These are phyloP conservation scores for Gobio gobio DNA, from an alignment of 2,113 vertebrate species.

Conservation along the genomic window DNA sequence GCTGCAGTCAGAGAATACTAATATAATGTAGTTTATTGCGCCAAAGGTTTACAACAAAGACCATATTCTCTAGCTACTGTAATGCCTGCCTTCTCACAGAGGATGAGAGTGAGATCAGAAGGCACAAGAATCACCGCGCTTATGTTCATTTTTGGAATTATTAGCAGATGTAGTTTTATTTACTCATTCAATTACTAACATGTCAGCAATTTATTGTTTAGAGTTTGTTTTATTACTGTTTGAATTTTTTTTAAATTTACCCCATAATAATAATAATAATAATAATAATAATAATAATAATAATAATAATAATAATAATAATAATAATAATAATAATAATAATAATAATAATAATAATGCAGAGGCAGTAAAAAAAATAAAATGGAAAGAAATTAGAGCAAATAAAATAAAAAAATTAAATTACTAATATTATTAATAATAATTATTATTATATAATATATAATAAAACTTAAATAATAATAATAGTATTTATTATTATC, in stretches of 20 bases:
- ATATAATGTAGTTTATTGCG: constrained; percentile 23
- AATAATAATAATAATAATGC: too few relatives aligned
- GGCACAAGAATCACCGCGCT: neutral
- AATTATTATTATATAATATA: too few relatives aligned
- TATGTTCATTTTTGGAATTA: neutral
- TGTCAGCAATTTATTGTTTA: neutral
- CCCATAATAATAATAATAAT: neutral
- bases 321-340: neutral
- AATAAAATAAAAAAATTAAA: too few relatives aligned
- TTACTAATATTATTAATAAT: too few relatives aligned
- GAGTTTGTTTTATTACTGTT: neutral
- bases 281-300: neutral
- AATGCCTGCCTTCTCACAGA: neutral
- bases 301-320: neutral
- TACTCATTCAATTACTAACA: neutral
- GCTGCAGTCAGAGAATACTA: constrained; percentile 21
- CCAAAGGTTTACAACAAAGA: constrained; percentile 20
- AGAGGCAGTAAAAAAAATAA: too few relatives aligned
- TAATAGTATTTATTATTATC: neutral
- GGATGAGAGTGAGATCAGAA: neutral
- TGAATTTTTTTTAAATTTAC: neutral
- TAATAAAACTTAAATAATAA: too few relatives aligned
- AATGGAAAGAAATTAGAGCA: too few relatives aligned
- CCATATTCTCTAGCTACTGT: neutral
- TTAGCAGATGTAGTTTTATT: neutral